Base-by-base conservation (phyloP, 2,797 vertebrate species). In the Momotus momota region DNA sequence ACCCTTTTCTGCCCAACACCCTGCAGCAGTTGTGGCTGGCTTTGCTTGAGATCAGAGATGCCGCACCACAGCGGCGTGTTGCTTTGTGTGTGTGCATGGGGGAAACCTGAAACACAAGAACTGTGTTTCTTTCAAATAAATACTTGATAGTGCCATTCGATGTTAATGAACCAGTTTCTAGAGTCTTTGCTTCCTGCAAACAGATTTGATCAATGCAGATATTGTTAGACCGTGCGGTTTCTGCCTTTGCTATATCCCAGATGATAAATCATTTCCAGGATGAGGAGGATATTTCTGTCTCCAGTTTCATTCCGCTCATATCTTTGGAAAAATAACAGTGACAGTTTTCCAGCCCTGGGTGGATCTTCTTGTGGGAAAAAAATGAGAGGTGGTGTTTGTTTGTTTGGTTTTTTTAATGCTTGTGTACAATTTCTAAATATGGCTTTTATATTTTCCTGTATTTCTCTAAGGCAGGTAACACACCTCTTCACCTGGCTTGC, bases 401-500 rank as follows among this genome's bases (percentile, higher is more conserved):
- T 49, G 80, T 62, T 7, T 12, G 52, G 14, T 15, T 23, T 26
- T 82, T 80, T 90, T 55, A 52, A 71, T 43, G 31, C 26, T 62
- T 20, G 2, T 18, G 20, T 62, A n/a, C 35, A 54, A n/a, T 91
- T 67, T 81, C 93, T 97, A 96, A 97, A n/a, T 3, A 57, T 0
- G 35, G 72, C 57, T 86, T 93, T 87, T 93, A 7, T 87, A n/a
- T 96, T 95, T 88, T 72, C 87, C 62, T 94, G 62, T 98, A 61
- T 97, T 96, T 97, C 94, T 97, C 95, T 92, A 97, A 99, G 99
- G 99, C 99, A 70, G 99, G 99, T 92, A 99, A 99, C 98, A 99
- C 99, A 4, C 98, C 99, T 85, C 98, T 99, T 86, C 99, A 99
- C 96, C 98, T 99, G 91, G 99, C 99, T 17, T 99, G 99, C 98